These are phyloP conservation scores for Camptogramma bilineatum DNA, from an alignment of 2,888 invertebrate genomes.

Conservation along the genomic window DNA sequence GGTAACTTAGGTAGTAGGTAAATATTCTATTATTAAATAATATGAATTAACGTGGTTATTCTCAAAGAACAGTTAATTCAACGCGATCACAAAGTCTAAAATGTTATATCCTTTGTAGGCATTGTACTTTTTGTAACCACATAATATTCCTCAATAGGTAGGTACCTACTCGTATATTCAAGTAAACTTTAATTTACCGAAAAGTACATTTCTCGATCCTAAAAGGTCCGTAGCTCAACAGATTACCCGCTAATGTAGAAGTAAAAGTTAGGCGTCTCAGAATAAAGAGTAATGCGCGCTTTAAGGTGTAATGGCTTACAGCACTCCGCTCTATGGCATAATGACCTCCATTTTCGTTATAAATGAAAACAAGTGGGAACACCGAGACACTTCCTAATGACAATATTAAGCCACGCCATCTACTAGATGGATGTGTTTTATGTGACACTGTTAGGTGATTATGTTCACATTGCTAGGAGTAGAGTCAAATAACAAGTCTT, in stretches of 20 bases:
- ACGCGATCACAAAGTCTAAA: too few species aligned
- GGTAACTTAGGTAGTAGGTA: too few species aligned
- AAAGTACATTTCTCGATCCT: constrained; percentile 18
- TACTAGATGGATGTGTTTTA: constrained; percentile 14
- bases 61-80: too few species aligned
- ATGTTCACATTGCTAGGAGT: neutral
- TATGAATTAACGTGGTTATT: too few species aligned
- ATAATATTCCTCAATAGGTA: too few species aligned
- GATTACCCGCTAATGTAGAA: constrained; percentile 48
- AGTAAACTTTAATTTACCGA: neutral
- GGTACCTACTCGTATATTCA: too few species aligned
- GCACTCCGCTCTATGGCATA: constrained; percentile 73
- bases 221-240: constrained; percentile 37
- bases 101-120: too few species aligned
- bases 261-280: constrained; percentile 58
- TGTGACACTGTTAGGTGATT: neutral
- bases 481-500: too few species aligned
- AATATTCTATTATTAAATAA: too few species aligned
- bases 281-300: constrained; percentile 68
- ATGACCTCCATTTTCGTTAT: constrained; percentile 68
- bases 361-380: constrained; percentile 75
- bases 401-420: constrained; percentile 46
- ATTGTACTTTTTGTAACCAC: too few species aligned
- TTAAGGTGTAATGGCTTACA: constrained; percentile 68
- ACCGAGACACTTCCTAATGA: constrained; percentile 66